Conservation (phyloP, 2,113 vertebrate species). For the Scalopus aquaticus region DNA sequence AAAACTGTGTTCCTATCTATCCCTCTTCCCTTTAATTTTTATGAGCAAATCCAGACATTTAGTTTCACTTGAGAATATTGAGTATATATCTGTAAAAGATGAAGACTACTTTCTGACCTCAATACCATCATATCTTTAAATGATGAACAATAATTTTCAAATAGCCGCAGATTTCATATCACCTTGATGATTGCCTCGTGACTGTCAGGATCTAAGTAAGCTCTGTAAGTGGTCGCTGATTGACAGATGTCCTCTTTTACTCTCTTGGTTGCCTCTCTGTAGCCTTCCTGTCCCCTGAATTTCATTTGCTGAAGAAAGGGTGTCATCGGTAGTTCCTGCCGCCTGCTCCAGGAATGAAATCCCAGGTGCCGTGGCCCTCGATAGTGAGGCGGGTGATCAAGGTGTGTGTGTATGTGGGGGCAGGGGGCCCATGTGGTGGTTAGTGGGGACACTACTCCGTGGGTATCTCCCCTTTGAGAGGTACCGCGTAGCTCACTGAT, state of each 20-base stretch:
- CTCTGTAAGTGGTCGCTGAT: background rate
- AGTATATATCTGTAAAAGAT: background rate
- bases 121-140: background rate
- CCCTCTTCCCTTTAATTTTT: background rate
- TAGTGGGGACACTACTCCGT: background rate
- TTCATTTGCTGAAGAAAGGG: constrained; percentile 4
- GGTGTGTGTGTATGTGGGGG: background rate
- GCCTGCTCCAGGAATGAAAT: background rate
- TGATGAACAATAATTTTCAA: background rate
- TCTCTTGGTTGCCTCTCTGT: background rate
- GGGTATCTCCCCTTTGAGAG: background rate
- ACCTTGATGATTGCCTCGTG: background rate
- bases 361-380: background rate
- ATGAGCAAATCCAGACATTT: background rate
- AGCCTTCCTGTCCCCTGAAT: background rate
- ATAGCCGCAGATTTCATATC: background rate
- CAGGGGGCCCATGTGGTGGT: background rate
- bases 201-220: background rate
- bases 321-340: background rate
- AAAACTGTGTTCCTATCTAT: background rate
- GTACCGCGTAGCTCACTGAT: background rate
- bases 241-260: background rate
- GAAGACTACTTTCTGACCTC: background rate
- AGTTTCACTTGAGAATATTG: background rate
- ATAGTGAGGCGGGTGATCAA: background rate